phyloP scores from a whole-genome alignment of 2,888 invertebrate genomes.

The Disparrhopalites patrizii region DNA sequence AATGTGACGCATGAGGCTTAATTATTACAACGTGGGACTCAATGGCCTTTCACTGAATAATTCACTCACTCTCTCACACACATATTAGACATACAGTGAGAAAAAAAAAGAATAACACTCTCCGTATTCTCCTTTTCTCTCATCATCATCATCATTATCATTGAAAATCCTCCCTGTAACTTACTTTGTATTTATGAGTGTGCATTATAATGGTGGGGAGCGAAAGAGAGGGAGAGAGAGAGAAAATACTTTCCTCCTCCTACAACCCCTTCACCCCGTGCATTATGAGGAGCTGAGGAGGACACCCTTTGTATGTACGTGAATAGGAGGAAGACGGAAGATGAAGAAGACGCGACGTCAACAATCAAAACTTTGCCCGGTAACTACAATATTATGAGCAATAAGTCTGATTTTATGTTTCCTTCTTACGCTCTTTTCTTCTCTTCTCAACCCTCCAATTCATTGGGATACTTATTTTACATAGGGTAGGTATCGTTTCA shows the following conservation, averaged over 20 bases:
- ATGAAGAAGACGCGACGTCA: neutral
- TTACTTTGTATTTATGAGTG: neutral
- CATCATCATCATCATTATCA: neutral
- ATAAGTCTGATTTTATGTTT: conserved; percentile 4
- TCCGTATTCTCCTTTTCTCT: neutral
- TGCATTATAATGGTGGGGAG: neutral
- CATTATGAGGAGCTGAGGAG: no score
- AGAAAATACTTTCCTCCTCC: no score
- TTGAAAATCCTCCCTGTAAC: neutral
- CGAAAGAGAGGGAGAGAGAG: neutral
- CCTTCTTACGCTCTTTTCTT: neutral
- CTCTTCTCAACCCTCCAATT: conserved; percentile 3
- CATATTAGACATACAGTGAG: neutral
- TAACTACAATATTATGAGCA: conserved; percentile 9
- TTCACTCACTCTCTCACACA: no score
- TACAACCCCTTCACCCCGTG: no score
- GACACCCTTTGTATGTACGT: no score
- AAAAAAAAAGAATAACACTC: neutral
- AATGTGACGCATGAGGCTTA: conserved; percentile 27
- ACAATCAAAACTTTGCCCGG: conserved; percentile 14
- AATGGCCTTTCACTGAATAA: conserved; percentile 26
- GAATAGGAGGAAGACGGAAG: neutral
- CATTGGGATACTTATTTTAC: no score
- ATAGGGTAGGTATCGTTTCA: no score
- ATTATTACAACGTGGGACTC: conserved; percentile 21